Base-by-base conservation (phyloP, 2,797 vertebrate species). In the Sebastes cheni region DNA sequence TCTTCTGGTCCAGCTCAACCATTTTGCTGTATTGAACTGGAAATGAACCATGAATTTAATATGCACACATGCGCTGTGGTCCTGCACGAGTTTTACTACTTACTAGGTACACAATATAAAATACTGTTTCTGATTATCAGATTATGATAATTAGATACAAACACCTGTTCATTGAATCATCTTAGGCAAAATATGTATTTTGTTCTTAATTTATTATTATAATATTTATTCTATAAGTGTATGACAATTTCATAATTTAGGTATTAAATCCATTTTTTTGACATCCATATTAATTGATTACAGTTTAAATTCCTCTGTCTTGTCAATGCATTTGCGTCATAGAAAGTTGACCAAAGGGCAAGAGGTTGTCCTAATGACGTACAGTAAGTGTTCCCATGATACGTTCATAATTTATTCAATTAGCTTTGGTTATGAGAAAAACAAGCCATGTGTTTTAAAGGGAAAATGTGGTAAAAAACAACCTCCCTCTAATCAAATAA, bases 391-490 rank as follows among this genome's bases (percentile, higher is more conserved):
- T 52, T 81, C 39, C 27, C 36, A 55, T 83, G 72, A 90, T 85
- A 18, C 83, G 66, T 65, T 71, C 68, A 82, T 71, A 22, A 81
- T 76, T 80, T 62, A 67, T 22, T 80, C 8, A 54, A 42, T 90
- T 90, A 80, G 70, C 42, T 32, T 27, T 36, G 73, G 23, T 68
- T 80, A 83, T 62, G n/a, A 79, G 58, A 73, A 80, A 75, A 76
- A 65, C 50, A 67, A 66, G 64, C 75, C 74, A 76, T 79, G 76
- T 76, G 64, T 84, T 86, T 84, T 77, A n/a, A 3, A 60, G 42
- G 14, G 5, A 65, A 75, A 52, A 72, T 71, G 69, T 46, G 46
- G 42, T 30, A 46, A 60, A 60, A 58, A 29, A 56, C 54, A 3
- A 20, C 54, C 4, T 2, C 54, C 6, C 59, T 70, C 56, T 46